Evolutionary conservation across 1,140 invertebrate genomes (phyloP).

Genomic region (Eufriesea mexicana): DNA sequence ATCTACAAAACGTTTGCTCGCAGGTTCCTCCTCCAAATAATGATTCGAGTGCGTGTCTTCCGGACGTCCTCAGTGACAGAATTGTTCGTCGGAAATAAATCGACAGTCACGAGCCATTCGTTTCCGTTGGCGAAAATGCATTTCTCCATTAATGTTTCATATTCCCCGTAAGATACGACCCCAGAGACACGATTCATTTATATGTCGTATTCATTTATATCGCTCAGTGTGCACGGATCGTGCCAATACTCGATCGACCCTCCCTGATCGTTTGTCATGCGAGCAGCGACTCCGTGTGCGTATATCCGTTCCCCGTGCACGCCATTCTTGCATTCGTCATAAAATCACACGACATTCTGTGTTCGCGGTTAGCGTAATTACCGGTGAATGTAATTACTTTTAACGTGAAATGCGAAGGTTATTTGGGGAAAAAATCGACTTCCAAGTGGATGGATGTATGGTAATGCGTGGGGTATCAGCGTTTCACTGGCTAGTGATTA

Average conservation of each 20-base stretch:
- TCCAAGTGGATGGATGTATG: neutral
- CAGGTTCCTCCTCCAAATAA: constrained; percentile 27
- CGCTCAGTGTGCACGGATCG: constrained; percentile 67
- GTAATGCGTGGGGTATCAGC: too few species aligned
- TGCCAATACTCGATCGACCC: constrained; percentile 80
- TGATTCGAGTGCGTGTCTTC: constrained; percentile 44
- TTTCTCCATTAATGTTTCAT: constrained; percentile 80
- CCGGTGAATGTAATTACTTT: constrained; percentile 38
- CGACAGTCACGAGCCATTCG: constrained; percentile 76
- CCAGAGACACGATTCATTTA: constrained; percentile 80
- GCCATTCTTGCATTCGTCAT: constrained; percentile 61
- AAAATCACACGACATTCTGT: constrained; percentile 33
- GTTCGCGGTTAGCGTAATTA: constrained; percentile 37
- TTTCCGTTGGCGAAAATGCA: constrained; percentile 77
- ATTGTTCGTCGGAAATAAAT: constrained; percentile 75
- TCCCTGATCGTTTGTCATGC: constrained; percentile 78
- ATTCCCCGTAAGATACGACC: constrained; percentile 76
- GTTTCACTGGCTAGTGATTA: too few species aligned
- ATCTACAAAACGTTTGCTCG: neutral
- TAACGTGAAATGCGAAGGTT: neutral
- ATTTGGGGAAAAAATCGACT: neutral
- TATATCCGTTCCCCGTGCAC: constrained; percentile 12
- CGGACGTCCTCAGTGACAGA: constrained; percentile 67
- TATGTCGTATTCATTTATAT: constrained; percentile 80
- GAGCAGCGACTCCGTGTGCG: constrained; percentile 16